These are phyloP conservation scores for Microctonus aethiopoides DNA, from an alignment of 2,888 invertebrate genomes.

Conservation along the genomic window DNA sequence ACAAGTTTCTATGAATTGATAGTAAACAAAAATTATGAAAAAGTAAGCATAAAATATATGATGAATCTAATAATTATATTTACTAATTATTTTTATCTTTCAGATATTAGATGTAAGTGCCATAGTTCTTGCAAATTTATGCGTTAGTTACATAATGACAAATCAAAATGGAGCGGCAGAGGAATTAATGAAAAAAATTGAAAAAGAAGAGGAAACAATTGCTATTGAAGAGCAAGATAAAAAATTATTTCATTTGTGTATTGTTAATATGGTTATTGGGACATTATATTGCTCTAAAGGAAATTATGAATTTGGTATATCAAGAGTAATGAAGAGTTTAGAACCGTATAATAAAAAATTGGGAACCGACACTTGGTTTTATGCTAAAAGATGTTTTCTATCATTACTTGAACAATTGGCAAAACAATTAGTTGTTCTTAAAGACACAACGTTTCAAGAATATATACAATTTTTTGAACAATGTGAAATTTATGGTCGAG, in stretches of 20 bases:
- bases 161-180: constrained; percentile 99
- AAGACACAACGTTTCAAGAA: constrained; percentile 88
- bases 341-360: constrained; percentile 94
- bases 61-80: background rate
- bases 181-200: constrained; percentile 97
- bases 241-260: constrained; percentile 95
- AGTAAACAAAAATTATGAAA: constrained; percentile 93
- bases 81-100: constrained; percentile 43
- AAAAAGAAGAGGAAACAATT: constrained; percentile 95
- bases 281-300: constrained; percentile 98
- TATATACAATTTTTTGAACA: constrained; percentile 90
- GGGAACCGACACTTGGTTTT: constrained; percentile 99
- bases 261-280: constrained; percentile 98
- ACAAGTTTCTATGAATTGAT: constrained; percentile 98
- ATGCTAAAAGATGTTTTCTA: constrained; percentile 94
- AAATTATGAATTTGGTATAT: constrained; percentile 98
- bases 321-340: constrained; percentile 95
- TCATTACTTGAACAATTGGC: constrained; percentile 91
- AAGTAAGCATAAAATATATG: constrained; percentile 67
- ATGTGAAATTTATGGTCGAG: constrained; percentile 90
- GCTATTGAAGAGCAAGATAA: constrained; percentile 93
- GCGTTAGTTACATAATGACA: constrained; percentile 99
- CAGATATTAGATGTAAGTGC: constrained; percentile 94
- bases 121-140: constrained; percentile 97
- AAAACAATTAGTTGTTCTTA: constrained; percentile 89